Conservation (phyloP, 2,113 vertebrate genomes). For the Micronycteris hirsuta region DNA sequence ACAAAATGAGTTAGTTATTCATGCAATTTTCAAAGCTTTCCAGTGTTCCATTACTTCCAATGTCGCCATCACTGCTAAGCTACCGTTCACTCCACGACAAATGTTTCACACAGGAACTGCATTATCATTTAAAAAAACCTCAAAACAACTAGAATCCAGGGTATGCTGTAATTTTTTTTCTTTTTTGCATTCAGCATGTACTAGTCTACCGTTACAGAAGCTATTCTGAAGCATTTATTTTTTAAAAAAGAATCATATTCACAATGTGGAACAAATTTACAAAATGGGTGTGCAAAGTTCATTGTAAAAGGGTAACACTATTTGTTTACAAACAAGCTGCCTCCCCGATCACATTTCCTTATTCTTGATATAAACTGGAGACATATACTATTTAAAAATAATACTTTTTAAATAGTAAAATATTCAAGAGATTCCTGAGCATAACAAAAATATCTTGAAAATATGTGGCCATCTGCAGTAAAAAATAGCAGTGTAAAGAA, state of each 20-base stretch:
- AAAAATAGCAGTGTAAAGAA: constrained; percentile 80
- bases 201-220: constrained; percentile 45
- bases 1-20: neutral
- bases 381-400: constrained; percentile 80
- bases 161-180: neutral
- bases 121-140: neutral
- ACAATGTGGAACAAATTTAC: constrained; percentile 71
- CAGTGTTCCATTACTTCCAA: neutral
- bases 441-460: constrained; percentile 85
- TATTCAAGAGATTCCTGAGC: constrained; percentile 79
- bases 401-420: constrained; percentile 83
- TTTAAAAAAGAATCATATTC: constrained; percentile 69
- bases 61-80: neutral
- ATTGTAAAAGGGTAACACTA: constrained; percentile 72
- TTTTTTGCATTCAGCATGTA: constrained; percentile 25
- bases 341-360: constrained; percentile 64
- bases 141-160: constrained; percentile 12
- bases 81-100: neutral
- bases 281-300: constrained; percentile 75
- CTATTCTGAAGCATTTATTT: constrained; percentile 56
- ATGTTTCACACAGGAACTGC: neutral
- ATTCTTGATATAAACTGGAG: constrained; percentile 75
- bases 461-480: constrained; percentile 81
- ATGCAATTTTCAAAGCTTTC: neutral
- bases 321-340: constrained; percentile 78